These are phyloP conservation scores for Anastatus disparis DNA, from an alignment of 1,140 invertebrate species.

Conservation along the genomic window DNA sequence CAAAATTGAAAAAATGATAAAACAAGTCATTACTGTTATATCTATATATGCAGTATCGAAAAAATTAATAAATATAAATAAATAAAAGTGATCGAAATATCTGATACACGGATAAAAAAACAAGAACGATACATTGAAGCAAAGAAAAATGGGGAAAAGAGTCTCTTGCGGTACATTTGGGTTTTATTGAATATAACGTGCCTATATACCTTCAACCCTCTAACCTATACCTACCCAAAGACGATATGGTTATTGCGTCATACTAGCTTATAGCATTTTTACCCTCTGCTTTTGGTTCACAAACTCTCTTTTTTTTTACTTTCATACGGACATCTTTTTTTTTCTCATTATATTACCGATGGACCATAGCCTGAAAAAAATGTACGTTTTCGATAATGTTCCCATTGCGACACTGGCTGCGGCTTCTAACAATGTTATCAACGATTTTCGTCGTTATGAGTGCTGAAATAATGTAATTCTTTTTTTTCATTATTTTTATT, in stretches of 20 bases:
- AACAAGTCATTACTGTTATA: no score
- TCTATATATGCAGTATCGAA: no score
- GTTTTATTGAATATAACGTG: slow-evolving; percentile 59
- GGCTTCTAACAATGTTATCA: not conserved
- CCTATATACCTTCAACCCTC: slow-evolving; percentile 30
- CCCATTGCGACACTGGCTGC: not conserved
- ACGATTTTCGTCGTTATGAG: not conserved
- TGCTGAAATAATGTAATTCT: no score
- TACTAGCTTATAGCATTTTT: slow-evolving; percentile 52
- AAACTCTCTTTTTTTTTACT: not conserved
- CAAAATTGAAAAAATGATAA: no score
- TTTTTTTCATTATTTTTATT: no score
- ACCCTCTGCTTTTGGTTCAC: slow-evolving; percentile 45
- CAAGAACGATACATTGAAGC: no score
- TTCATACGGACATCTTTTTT: no score
- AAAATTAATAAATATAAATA: no score
- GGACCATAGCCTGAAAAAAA: not conserved
- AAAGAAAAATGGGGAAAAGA: not conserved
- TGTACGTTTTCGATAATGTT: slow-evolving; percentile 17
- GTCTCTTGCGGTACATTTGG: slow-evolving; percentile 59
- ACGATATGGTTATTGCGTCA: slow-evolving; percentile 51
- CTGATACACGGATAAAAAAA: no score
- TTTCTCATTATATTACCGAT: not conserved
- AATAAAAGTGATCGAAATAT: no score
- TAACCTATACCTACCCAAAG: not conserved